phyloP scores from a whole-genome alignment of 92 coral and sea anemone species.

The Paramuricea clavata region DNA sequence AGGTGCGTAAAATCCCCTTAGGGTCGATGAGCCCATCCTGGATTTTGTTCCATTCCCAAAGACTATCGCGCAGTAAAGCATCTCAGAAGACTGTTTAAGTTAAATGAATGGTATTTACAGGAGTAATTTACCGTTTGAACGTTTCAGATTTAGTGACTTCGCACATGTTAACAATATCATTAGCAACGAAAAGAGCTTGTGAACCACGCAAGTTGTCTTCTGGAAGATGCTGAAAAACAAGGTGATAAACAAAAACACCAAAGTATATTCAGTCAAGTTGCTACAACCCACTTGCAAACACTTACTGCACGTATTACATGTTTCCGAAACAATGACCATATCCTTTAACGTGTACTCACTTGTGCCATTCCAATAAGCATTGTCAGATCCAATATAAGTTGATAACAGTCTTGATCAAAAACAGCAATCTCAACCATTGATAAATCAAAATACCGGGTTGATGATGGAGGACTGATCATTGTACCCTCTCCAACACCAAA shows the following conservation, averaged over 20 bases:
- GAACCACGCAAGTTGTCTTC: slow-evolving; percentile 84
- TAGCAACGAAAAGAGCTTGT: slow-evolving; percentile 91
- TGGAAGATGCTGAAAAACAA: slow-evolving; percentile 76
- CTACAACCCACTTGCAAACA: no score
- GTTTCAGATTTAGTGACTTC: slow-evolving; percentile 75
- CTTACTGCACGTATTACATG: no score
- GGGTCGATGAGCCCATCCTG: no score
- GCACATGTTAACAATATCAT: slow-evolving; percentile 89
- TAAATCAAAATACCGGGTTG: slow-evolving; percentile 71
- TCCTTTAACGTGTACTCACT: slow-evolving; percentile 75
- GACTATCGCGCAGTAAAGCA: no score
- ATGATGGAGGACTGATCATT: slow-evolving; percentile 91
- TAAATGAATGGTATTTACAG: no score
- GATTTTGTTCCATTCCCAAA: no score
- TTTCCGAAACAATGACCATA: no score
- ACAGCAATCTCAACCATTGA: slow-evolving; percentile 96
- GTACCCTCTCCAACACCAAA: slow-evolving; percentile 95
- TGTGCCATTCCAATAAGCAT: slow-evolving; percentile 90
- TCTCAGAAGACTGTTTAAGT: no score
- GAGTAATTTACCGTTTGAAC: slow-evolving; percentile 67
- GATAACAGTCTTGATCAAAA: slow-evolving; percentile 77
- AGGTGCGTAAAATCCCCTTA: no score
- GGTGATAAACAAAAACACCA: background rate
- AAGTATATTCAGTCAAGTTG: no score
- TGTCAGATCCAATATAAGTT: slow-evolving; percentile 83